These are phyloP conservation scores for Epinotia demarniana DNA, from an alignment of 2,888 invertebrate species.

Conservation along the genomic window DNA sequence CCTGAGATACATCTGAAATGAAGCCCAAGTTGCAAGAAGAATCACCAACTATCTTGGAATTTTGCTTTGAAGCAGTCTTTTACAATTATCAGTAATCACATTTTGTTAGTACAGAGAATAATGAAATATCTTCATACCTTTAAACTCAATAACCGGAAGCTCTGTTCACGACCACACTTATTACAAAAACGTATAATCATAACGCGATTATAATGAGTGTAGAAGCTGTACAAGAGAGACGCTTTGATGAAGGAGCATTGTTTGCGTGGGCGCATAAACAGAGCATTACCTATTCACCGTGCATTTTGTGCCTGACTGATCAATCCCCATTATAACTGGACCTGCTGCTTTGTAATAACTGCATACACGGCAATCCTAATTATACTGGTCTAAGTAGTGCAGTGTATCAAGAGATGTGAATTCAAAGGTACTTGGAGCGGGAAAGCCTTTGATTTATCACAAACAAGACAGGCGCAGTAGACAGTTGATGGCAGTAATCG, in stretches of 20 bases:
- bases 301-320: background rate
- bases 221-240: conserved; percentile 9
- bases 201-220: conserved; percentile 1
- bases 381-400: background rate
- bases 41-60: too few relatives aligned
- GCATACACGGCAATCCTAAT: background rate
- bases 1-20: too few relatives aligned
- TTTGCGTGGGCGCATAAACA: conserved; percentile 27
- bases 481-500: conserved; percentile 11
- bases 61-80: too few relatives aligned
- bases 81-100: background rate
- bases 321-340: background rate
- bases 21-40: too few relatives aligned
- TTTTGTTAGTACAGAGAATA: background rate
- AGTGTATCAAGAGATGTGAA: background rate
- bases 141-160: background rate
- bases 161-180: background rate
- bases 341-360: background rate
- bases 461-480: conserved; percentile 14
- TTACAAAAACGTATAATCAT: conserved; percentile 4
- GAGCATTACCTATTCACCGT: conserved; percentile 3
- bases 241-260: conserved; percentile 25
- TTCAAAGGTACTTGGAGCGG: conserved; percentile 6
- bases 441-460: conserved; percentile 32
- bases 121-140: background rate